Percentiles rank a stretch among this genome's conserved stretches.
Evolutionary conservation across 2,888 invertebrate species (phyloP).

Genomic region (Auanema freiburgensis): DNA sequence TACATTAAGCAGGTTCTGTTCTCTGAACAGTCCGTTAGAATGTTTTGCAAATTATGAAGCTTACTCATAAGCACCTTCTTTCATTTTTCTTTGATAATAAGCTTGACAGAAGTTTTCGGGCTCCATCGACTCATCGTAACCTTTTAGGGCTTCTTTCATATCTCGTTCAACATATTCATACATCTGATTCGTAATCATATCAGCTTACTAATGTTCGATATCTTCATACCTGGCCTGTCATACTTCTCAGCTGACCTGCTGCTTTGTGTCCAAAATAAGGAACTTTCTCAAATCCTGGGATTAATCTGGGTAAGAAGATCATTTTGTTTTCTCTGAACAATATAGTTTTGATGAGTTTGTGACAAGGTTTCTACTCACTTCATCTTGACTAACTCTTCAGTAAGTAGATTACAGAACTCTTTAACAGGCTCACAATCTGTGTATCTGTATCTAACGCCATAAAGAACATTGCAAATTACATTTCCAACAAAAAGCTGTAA

Average conservation of each 20-base stretch:
- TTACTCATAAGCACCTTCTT: conserved; percentile 9
- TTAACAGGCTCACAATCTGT: conserved; percentile 14
- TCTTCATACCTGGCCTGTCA: neutral
- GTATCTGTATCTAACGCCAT: conserved; percentile 14
- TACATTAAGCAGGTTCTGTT: conserved; percentile 14
- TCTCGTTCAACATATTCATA: conserved; percentile 17
- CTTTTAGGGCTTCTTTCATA: conserved; percentile 8
- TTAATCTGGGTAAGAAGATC: neutral
- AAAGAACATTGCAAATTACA: conserved; percentile 23
- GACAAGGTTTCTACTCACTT: too few species aligned
- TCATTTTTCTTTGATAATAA: conserved; percentile 17
- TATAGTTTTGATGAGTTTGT: too few species aligned
- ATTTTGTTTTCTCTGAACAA: too few species aligned
- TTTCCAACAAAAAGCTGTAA: conserved; percentile 26
- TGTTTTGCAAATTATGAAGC: neutral
- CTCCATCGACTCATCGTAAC: conserved; percentile 12
- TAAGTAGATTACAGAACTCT: neutral
- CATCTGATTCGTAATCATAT: neutral
- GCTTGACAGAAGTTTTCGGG: conserved; percentile 14
- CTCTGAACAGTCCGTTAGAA: neutral
- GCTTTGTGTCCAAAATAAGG: conserved; percentile 16
- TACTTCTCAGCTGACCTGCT: neutral
- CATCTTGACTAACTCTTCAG: too few species aligned
- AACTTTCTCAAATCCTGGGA: conserved; percentile 8
- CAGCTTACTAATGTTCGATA: neutral